Percentiles rank a stretch among this genome's conserved stretches.
Evolutionary conservation across 2,888 invertebrate species (phyloP).

Genomic region (Lapara coniferarum): DNA sequence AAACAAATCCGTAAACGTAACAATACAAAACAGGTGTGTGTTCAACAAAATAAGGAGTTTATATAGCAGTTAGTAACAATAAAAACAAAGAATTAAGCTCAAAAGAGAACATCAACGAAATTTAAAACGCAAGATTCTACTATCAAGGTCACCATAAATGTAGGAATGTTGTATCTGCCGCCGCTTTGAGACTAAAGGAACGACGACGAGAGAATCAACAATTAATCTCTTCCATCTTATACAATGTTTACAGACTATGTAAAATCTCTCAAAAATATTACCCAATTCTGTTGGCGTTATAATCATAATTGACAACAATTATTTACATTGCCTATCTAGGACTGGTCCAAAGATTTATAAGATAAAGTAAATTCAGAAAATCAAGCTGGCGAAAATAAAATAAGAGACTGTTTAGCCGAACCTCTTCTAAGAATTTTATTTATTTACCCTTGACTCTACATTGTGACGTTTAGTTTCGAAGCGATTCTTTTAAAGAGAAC

Average conservation of each 20-base stretch:
- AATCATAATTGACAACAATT: not conserved
- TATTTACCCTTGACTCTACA: not conserved
- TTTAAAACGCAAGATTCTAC: conserved; percentile 36
- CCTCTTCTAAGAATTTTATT: conserved; percentile 7
- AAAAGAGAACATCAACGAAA: conserved; percentile 32
- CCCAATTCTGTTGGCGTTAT: not conserved
- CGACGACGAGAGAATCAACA: conserved; percentile 33
- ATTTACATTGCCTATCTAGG: not conserved
- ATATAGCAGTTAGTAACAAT: conserved; percentile 23
- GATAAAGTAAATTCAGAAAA: not conserved
- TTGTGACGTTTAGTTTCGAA: not conserved
- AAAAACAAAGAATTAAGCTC: conserved; percentile 27
- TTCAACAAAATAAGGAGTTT: not conserved
- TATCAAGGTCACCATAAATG: conserved; percentile 39
- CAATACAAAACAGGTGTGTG: not conserved
- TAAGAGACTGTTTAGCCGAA: not conserved
- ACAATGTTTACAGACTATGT: not conserved
- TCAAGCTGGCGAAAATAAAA: not conserved
- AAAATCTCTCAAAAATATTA: conserved; percentile 2
- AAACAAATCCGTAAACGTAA: not conserved
- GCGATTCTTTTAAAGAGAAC: not conserved
- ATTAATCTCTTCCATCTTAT: conserved; percentile 32
- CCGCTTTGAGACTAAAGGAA: conserved; percentile 36
- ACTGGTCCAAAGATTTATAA: not conserved
- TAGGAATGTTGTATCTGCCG: conserved; percentile 39